Base-by-base conservation (phyloP, 1,140 invertebrate genomes). In the Macrotrachela quadricornifera region DNA sequence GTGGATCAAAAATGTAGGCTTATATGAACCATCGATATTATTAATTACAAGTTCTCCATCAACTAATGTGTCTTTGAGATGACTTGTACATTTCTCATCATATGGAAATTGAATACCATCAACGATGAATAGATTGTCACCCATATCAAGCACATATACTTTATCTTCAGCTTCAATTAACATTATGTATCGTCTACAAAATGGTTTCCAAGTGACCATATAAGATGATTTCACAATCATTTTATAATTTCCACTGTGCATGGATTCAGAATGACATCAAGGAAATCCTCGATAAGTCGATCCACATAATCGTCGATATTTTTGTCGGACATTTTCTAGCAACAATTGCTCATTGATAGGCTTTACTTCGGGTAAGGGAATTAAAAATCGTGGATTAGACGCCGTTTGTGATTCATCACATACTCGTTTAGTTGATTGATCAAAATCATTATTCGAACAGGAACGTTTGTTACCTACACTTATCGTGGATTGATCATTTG, bases 161-260 rank as follows among this genome's bases (percentile, higher is more conserved):
- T 86, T 76, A 59, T 81, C 75, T 60, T 79, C 73, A 14, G 77
- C 80, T 62, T 85, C 78, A 50, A 97, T 90, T 9, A 94, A 69
- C 83, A 97, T 90, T 80, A 99, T 82, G 65, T 95, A 97, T 59
- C 85, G 85, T n/a, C 81, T 86, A 21, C 94, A 94, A 71, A 99
- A 92, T 14, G 94, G 94, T 68, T 99, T 99, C 92, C 92, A 97
- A 0, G 88, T 96, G 6, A 97, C 91, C 63, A 79, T 79, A 63
- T 97, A 97, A 0, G 80, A 81, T 63, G 85, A 85, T 56, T 80
- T 62, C 8, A 30, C 8, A 8, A 30, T 30, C 3, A 8, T 4
- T 8, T 4, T 30, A 45, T 75, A 69, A 70, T 99, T 99, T 0
- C 77, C 63, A 4, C 71, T 67, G 62, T 86, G 80, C 87, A 97